These are phyloP conservation scores for Acinonyx jubatus DNA, from an alignment of 2,113 vertebrate genomes.

Conservation along the genomic window DNA sequence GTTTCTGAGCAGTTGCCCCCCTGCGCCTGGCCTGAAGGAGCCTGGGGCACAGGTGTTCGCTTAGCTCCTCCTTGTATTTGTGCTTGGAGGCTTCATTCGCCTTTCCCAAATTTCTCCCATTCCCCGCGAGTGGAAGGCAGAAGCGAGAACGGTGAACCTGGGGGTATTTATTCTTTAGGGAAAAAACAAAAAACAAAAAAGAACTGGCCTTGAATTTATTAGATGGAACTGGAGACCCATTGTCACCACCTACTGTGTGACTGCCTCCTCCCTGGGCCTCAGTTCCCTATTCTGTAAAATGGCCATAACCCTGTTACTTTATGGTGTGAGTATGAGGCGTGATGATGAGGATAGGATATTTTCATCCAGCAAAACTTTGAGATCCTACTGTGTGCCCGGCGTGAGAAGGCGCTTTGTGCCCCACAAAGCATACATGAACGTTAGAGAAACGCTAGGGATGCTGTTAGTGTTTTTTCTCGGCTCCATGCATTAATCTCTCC, in stretches of 20 bases:
- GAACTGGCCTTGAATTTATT: background rate
- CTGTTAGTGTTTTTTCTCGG: background rate
- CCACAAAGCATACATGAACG: background rate
- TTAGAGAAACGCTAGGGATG: background rate
- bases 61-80: background rate
- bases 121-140: background rate
- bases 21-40: background rate
- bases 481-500: background rate
- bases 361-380: background rate
- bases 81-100: background rate
- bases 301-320: background rate
- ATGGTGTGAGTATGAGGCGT: background rate
- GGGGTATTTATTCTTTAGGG: background rate
- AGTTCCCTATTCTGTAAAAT: conserved; percentile 39
- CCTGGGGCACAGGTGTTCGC: background rate
- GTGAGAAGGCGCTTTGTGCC: background rate
- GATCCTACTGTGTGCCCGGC: background rate
- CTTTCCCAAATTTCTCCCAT: conserved; percentile 23
- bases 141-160: background rate
- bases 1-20: rapidly evolving
- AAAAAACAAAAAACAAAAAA: background rate
- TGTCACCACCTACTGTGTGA: background rate
- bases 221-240: background rate
- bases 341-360: background rate
- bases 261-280: background rate